Conservation (phyloP, 2,888 invertebrate genomes). For the Drosophila fungiperda region DNA sequence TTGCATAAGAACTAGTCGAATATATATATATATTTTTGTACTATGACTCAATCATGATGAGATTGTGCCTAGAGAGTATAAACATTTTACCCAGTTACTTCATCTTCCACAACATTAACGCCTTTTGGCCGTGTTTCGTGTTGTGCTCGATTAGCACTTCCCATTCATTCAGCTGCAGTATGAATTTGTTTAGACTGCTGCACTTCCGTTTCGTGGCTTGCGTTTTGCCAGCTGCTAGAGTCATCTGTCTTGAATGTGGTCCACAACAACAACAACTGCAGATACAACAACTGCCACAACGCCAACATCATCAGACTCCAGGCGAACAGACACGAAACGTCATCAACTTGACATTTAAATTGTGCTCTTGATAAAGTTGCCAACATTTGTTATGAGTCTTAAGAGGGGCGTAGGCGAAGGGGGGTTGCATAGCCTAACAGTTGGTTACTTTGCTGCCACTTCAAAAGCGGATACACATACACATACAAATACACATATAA, state of each 20-base stretch:
- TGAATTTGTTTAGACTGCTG: slow-evolving; percentile 79
- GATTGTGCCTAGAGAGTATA: slow-evolving; percentile 15
- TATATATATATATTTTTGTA: background rate
- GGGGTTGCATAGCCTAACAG: slow-evolving; percentile 25
- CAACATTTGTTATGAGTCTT: slow-evolving; percentile 66
- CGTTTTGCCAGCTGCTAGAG: slow-evolving; percentile 65
- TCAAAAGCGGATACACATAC: slow-evolving; percentile 40
- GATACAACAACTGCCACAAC: slow-evolving; percentile 27
- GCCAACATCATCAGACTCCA: slow-evolving; percentile 53
- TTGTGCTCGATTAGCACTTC: slow-evolving; percentile 75
- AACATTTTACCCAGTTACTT: slow-evolving; percentile 17
- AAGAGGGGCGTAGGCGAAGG: background rate
- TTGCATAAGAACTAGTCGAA: slow-evolving; percentile 25
- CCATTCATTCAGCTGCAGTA: slow-evolving; percentile 54
- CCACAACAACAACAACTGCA: slow-evolving; percentile 24
- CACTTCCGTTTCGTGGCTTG: slow-evolving; percentile 68
- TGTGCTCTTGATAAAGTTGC: slow-evolving; percentile 80
- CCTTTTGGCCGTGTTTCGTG: slow-evolving; percentile 63
- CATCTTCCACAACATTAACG: slow-evolving; percentile 20
- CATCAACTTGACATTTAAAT: slow-evolving; percentile 79
- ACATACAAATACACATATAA: background rate
- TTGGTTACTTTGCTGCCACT: slow-evolving; percentile 61
- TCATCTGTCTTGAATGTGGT: slow-evolving; percentile 58
- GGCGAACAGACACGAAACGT: slow-evolving; percentile 73
- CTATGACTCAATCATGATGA: slow-evolving; percentile 20